These are phyloP conservation scores for Pipistrellus kuhlii DNA, from an alignment of 2,797 vertebrate species.

Conservation along the genomic window DNA sequence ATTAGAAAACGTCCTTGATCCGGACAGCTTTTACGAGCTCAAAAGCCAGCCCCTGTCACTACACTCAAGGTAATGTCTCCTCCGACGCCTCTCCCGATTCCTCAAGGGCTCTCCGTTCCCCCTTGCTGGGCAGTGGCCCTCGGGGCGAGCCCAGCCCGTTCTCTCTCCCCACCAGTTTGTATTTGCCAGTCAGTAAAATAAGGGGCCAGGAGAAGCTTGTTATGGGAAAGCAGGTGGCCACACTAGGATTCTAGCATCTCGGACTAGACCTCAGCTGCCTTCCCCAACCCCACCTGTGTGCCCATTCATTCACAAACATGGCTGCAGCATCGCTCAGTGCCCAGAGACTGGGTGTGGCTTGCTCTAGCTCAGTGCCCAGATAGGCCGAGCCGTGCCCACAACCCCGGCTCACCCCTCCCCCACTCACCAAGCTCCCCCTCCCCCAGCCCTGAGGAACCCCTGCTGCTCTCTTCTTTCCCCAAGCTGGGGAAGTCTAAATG, in stretches of 20 bases:
- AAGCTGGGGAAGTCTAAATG: slow-evolving; percentile 67
- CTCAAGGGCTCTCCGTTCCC: neutral
- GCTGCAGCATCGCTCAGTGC: neutral
- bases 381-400: neutral
- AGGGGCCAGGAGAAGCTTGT: slow-evolving; percentile 4
- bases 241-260: slow-evolving; percentile 16
- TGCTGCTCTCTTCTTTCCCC: slow-evolving; percentile 49
- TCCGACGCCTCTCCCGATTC: neutral
- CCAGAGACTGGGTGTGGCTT: neutral
- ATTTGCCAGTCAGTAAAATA: slow-evolving; percentile 24
- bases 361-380: neutral
- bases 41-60: slow-evolving; percentile 92
- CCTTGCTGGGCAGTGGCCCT: neutral
- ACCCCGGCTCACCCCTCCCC: neutral
- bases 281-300: neutral
- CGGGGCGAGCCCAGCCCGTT: neutral
- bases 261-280: neutral
- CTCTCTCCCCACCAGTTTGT: neutral
- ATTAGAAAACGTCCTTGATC: slow-evolving; percentile 89
- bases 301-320: slow-evolving; percentile 9
- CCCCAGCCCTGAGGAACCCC: slow-evolving; percentile 12
- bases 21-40: slow-evolving; percentile 92
- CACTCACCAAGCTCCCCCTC: neutral
- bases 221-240: slow-evolving; percentile 1
- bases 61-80: slow-evolving; percentile 71